Conservation (phyloP, 2,797 vertebrate genomes). For the Falco biarmicus region DNA sequence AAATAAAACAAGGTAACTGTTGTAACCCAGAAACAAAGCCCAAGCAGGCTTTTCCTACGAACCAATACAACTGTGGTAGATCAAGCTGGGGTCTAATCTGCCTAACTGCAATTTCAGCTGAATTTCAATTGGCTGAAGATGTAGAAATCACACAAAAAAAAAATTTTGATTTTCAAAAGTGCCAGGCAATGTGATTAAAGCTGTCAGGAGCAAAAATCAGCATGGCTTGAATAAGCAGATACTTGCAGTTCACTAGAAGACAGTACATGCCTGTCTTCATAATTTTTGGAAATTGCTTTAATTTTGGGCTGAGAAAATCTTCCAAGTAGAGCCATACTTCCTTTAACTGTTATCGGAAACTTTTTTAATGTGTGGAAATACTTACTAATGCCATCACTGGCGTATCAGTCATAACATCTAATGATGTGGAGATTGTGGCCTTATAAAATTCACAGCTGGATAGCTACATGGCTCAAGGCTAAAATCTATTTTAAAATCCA, state of each 20-base stretch:
- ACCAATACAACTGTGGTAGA: not conserved
- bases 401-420: constrained; percentile 80
- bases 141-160: not conserved
- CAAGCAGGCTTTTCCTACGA: not conserved
- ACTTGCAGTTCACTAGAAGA: not conserved
- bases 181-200: not conserved
- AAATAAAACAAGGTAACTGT: not conserved
- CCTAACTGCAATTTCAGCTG: not conserved
- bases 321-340: not conserved
- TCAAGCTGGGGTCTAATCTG: not conserved
- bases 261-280: not conserved
- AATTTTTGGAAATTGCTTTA: not conserved
- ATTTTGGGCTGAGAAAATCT: not conserved
- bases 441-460: constrained; percentile 86
- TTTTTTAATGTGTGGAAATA: constrained; percentile 65
- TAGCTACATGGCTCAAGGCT: constrained; percentile 85
- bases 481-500: constrained; percentile 78
- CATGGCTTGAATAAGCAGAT: not conserved
- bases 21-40: not conserved
- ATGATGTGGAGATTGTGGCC: constrained; percentile 81
- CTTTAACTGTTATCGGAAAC: constrained; percentile 60
- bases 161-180: not conserved
- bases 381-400: constrained; percentile 60
- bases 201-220: not conserved
- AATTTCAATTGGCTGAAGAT: not conserved